Percentiles rank a stretch among this genome's conserved stretches.
Evolutionary conservation across 2,797 vertebrate genomes (phyloP).

Genomic region (Acridotheres tristis): DNA sequence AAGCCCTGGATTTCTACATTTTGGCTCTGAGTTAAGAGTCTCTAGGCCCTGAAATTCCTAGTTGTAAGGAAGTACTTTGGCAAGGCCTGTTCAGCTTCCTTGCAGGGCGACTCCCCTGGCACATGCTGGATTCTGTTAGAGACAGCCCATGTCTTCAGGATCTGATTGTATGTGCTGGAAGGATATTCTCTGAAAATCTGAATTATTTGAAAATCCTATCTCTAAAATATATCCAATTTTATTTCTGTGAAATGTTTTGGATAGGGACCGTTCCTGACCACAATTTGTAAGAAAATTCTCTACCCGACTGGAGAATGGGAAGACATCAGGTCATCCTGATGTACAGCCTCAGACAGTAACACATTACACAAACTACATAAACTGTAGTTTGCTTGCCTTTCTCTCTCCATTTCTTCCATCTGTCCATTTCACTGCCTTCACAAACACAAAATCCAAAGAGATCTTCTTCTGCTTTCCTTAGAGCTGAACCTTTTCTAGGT

Average conservation of each 20-base stretch:
- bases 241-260: neutral
- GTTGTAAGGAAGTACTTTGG: neutral
- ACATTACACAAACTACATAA: neutral
- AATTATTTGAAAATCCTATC: neutral
- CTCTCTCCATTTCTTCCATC: too few relatives aligned
- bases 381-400: neutral
- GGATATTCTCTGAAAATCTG: neutral
- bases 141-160: neutral
- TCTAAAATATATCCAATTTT: neutral
- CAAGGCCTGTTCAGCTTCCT: neutral
- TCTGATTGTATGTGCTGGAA: neutral
- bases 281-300: neutral
- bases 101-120: neutral
- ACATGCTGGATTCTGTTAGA: neutral
- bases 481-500: neutral
- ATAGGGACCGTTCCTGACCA: neutral
- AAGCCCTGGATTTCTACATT: neutral
- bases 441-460: neutral
- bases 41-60: neutral
- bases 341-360: neutral
- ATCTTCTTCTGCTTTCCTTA: neutral
- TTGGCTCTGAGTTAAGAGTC: neutral
- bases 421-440: neutral
- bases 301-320: neutral
- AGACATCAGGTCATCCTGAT: neutral